A percentile compares a stretch with the other conserved stretches of the same genome.
Conservation (phyloP, 1,140 invertebrate species). For the Zaprionus ornatus region DNA sequence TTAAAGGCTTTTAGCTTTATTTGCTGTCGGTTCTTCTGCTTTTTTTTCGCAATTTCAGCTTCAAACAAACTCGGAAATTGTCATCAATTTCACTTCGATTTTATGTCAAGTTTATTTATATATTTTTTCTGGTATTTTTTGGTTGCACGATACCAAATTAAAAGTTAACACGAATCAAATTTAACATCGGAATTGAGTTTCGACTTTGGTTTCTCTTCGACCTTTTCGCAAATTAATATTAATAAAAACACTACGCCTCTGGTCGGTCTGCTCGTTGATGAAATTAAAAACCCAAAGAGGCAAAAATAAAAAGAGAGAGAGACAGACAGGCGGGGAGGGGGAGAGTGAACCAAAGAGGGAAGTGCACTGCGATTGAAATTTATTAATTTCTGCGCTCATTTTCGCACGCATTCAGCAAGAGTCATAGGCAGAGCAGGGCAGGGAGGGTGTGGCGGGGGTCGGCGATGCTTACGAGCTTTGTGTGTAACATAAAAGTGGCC, state of each 20-base stretch:
- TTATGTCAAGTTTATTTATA: not conserved
- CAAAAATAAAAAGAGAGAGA: not conserved
- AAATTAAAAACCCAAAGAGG: not conserved
- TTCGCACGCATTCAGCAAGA: not conserved
- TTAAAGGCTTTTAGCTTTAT: not conserved
- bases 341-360: not conserved
- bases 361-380: slow-evolving; percentile 5
- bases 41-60: not conserved
- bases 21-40: not conserved
- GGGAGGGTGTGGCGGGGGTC: not conserved
- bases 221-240: slow-evolving; percentile 1
- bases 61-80: not conserved
- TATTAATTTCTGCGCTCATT: slow-evolving; percentile 11
- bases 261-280: not conserved
- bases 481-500: slow-evolving; percentile 24
- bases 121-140: not conserved
- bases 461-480: not conserved
- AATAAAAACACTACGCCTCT: slow-evolving; percentile 3
- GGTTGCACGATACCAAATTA: not conserved
- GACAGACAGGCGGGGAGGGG: too few relatives aligned
- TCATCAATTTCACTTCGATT: not conserved
- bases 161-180: slow-evolving; percentile 6
- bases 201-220: not conserved
- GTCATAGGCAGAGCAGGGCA: not conserved
- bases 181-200: not conserved